A percentile compares a stretch with the other conserved stretches of the same genome.
Conservation (phyloP, 2,113 vertebrate species). For the Xyrauchen texanus region DNA sequence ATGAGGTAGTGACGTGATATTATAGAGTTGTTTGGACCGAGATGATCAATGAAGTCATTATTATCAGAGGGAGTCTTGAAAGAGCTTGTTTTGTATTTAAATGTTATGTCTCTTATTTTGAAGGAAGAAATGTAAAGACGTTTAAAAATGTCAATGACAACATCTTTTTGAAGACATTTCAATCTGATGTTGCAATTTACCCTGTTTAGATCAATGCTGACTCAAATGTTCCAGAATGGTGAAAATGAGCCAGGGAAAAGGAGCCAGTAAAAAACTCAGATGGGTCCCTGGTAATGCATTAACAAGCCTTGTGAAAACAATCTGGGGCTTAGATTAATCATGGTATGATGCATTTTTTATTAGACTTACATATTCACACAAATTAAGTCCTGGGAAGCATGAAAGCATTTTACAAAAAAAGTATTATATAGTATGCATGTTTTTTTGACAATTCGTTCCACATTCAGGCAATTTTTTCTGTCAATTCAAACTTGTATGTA, state of each 20-base stretch:
- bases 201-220: background rate
- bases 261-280: background rate
- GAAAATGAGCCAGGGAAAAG: background rate
- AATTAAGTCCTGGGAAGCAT: too few relatives aligned
- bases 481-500: too few relatives aligned
- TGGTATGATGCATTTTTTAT: background rate
- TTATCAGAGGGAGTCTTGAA: too few relatives aligned
- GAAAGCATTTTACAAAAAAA: too few relatives aligned
- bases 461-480: background rate
- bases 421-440: too few relatives aligned
- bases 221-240: background rate
- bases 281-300: conserved; percentile 1
- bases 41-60: too few relatives aligned
- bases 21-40: background rate
- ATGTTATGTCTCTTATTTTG: too few relatives aligned
- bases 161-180: background rate
- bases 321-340: background rate
- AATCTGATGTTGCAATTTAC: background rate
- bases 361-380: too few relatives aligned
- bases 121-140: too few relatives aligned
- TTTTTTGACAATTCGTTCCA: background rate
- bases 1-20: background rate
- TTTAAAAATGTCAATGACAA: background rate
- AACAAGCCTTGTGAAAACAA: background rate
- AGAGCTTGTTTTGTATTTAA: too few relatives aligned